These are phyloP conservation scores for Tribolium castaneum DNA, from an alignment of 1,140 invertebrate species.

Conservation along the genomic window DNA sequence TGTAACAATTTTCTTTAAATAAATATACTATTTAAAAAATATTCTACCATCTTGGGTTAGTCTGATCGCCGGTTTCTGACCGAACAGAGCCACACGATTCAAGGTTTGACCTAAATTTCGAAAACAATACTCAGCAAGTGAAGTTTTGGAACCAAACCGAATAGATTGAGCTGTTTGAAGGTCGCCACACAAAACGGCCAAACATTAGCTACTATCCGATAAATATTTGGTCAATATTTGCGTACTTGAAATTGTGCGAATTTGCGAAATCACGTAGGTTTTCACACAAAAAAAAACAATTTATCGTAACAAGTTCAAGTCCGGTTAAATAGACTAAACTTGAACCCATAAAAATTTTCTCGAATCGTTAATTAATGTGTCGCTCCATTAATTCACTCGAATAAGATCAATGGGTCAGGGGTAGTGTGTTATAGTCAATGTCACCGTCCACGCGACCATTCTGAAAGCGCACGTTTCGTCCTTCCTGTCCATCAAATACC, in stretches of 20 bases:
- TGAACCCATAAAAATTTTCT: not conserved
- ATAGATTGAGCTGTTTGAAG: not conserved
- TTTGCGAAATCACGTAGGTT: not conserved
- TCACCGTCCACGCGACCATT: conserved; percentile 4
- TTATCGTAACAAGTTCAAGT: conserved; percentile 1
- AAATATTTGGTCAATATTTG: not conserved
- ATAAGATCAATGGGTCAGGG: conserved; percentile 40
- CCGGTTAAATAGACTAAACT: conserved; percentile 13
- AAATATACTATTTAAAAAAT: too few species aligned
- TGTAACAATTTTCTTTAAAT: too few species aligned
- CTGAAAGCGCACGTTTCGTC: conserved; percentile 12
- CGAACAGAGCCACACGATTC: too few species aligned
- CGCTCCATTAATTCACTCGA: conserved; percentile 32
- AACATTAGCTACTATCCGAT: not conserved
- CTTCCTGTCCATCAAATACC: not conserved
- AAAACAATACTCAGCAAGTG: too few species aligned
- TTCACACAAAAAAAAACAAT: not conserved
- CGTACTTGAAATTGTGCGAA: not conserved
- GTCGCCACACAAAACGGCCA: not conserved
- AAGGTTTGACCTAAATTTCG: too few species aligned
- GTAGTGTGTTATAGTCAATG: conserved; percentile 40
- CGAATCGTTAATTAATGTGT: not conserved
- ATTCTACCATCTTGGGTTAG: too few species aligned
- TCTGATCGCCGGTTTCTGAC: too few species aligned
- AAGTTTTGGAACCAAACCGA: too few species aligned